Evolutionary conservation across 2,888 invertebrate genomes (phyloP), one percentile per base, ranked within the genome.

Genomic region (Mamestra brassicae): DNA sequence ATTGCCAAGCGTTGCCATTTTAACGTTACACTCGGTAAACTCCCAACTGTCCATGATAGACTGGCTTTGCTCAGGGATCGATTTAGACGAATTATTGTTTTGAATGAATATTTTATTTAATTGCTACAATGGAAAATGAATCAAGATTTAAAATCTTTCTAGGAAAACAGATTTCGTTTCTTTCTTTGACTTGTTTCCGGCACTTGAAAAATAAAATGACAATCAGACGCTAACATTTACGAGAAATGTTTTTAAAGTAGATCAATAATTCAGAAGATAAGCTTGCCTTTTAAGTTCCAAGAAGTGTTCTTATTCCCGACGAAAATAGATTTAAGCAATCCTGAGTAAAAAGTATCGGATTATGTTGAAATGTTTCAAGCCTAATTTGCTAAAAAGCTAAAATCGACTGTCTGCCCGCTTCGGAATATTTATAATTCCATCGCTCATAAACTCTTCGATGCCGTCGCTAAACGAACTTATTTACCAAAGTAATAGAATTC

Each of bases 1-100:
- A 89, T 87, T 80, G 85, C 85, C 85, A 81, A 81, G 67, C 73
- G 64, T 80, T 83, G 73, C 57, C 61, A 38, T 80, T 82, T 80
- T 70, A 68, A 47, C 54, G 78, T 81, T 57, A 66, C 77, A 74
- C 71, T 76, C 70, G 54, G 74, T 73, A 72, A 71, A 76, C 55
- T 71, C 52, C 11, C 34, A 67, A 65, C 61, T 45, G 64, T 69
- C 66, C 57, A 69, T 74, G 36, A 60, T 55, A 78, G 7, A 63
- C 26, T 57, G 38, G 6, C 42, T 42, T 60, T 50, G 52, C 58
- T 47, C 47, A n/a, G 61, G 3, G 10, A 13, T n/a, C 7, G 55
- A 68, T 76, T 68, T 68, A n/a, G 45, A 64, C 7, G 4, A 47
- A 57, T 71, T 4, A 36, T 50, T 47, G 55, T 69, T 58, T 76